Evolutionary conservation across 2,797 vertebrate genomes (phyloP).

Genomic region (Pipistrellus nathusii): DNA sequence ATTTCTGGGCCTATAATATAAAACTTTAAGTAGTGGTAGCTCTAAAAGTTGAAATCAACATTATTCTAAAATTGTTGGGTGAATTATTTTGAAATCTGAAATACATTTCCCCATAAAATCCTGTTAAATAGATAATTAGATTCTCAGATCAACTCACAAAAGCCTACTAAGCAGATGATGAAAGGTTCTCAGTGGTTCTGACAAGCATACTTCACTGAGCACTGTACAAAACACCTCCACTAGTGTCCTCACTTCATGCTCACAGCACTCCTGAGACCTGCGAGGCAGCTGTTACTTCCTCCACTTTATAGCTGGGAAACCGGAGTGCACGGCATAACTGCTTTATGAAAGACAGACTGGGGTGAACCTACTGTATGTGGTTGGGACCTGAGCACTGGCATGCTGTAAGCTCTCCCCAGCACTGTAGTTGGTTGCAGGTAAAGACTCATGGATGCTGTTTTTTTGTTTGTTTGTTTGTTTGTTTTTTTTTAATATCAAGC

Average conservation of each 20-base stretch:
- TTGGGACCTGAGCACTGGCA: too few species aligned
- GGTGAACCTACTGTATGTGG: background rate
- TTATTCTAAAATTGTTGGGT: background rate
- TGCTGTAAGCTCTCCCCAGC: too few species aligned
- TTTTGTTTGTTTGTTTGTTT: background rate
- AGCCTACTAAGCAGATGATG: background rate
- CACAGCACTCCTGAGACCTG: rapidly evolving
- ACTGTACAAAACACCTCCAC: background rate
- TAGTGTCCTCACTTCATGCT: background rate
- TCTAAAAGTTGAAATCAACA: slow-evolving; percentile 2
- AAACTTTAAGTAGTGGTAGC: background rate
- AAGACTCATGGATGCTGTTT: background rate
- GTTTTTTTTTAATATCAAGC: background rate
- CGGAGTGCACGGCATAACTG: too few species aligned
- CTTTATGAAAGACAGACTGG: background rate
- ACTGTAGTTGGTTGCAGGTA: background rate
- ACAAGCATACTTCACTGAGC: background rate
- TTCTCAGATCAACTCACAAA: background rate
- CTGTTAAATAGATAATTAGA: background rate
- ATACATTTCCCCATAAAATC: background rate
- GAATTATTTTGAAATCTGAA: slow-evolving; percentile 61
- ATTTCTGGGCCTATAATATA: background rate
- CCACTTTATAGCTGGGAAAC: background rate
- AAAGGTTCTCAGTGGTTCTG: background rate
- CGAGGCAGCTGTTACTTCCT: background rate